Percentiles rank a stretch among this genome's conserved stretches.
phyloP scores from a whole-genome alignment of 2,113 vertebrate genomes.

The Ammodytes dubius region DNA sequence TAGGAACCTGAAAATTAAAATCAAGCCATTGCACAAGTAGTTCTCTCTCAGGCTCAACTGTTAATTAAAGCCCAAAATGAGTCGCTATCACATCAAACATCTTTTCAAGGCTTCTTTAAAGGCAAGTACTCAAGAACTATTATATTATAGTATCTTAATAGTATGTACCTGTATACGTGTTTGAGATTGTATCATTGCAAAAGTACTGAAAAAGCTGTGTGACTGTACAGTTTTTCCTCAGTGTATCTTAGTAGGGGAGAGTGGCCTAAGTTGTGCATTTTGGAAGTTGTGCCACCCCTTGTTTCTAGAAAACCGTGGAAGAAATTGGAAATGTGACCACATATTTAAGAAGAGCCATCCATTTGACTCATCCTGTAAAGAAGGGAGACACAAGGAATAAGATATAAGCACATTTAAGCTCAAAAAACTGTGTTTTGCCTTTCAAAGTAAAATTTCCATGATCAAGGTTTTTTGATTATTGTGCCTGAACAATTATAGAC shows the following conservation, averaged over 20 bases:
- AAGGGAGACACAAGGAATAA: too few species aligned
- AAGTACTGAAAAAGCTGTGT: neutral
- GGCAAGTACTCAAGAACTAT: neutral
- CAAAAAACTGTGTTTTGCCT: too few species aligned
- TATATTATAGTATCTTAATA: neutral
- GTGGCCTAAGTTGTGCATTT: neutral
- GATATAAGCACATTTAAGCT: too few species aligned
- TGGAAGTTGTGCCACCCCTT: too few species aligned
- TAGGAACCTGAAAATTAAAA: slow-evolving; percentile 56
- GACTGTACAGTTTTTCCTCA: neutral
- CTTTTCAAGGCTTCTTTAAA: neutral
- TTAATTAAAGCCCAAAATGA: slow-evolving; percentile 27
- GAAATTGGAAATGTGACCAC: too few species aligned
- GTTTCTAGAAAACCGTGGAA: too few species aligned
- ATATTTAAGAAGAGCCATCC: too few species aligned
- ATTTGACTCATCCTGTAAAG: too few species aligned
- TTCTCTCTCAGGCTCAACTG: slow-evolving; percentile 10
- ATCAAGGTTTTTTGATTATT: too few species aligned
- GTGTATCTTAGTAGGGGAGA: neutral
- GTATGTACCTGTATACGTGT: neutral
- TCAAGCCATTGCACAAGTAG: slow-evolving; percentile 46
- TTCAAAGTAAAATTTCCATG: too few species aligned
- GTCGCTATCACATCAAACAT: slow-evolving; percentile 7
- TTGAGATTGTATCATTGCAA: neutral
- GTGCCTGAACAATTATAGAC: too few species aligned